These are phyloP conservation scores for Oreochromis grahami DNA, from an alignment of 2,797 vertebrate genomes.

Conservation along the genomic window DNA sequence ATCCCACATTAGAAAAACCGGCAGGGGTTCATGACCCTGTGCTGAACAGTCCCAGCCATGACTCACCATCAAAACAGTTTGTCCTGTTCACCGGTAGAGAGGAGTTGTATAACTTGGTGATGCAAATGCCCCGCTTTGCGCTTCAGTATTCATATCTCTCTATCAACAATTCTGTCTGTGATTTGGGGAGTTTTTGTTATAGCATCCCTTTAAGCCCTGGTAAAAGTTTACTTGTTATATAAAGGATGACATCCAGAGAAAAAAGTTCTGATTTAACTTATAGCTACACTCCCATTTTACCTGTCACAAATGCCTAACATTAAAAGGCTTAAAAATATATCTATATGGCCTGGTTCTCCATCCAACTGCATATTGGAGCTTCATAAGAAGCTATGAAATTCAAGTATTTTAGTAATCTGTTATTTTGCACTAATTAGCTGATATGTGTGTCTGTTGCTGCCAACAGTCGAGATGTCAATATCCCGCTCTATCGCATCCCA, in stretches of 20 bases:
- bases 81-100: constrained; percentile 3
- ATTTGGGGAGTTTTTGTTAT: neutral
- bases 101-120: constrained; percentile 22
- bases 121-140: neutral
- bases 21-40: neutral
- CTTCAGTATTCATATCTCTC: neutral
- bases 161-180: neutral
- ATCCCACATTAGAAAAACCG: constrained; percentile 21
- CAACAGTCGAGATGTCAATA: too few relatives aligned
- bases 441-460: too few relatives aligned
- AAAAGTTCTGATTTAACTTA: neutral
- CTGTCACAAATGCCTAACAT: neutral
- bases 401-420: neutral
- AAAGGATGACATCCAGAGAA: neutral
- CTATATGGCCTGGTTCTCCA: neutral
- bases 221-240: neutral
- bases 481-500: too few relatives aligned
- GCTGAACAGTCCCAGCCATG: constrained; percentile 23
- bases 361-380: neutral
- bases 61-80: constrained; percentile 42
- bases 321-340: neutral
- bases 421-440: too few relatives aligned
- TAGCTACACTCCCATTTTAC: neutral
- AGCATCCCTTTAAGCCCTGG: neutral
- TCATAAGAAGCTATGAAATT: neutral